phyloP scores from a whole-genome alignment of 2,113 vertebrate species.

The Callipepla squamata region DNA sequence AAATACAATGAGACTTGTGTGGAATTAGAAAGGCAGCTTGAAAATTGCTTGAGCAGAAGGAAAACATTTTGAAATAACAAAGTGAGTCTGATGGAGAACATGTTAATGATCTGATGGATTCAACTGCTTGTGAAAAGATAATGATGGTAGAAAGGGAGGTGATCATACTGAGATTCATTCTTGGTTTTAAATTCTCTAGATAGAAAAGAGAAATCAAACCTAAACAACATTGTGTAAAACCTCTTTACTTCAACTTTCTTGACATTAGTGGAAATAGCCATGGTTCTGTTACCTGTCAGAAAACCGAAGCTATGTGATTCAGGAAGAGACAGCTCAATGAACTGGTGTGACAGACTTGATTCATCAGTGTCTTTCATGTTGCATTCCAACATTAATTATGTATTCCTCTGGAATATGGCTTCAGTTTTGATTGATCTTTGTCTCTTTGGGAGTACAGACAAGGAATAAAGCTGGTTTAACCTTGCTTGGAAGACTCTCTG shows the following conservation, averaged over 20 bases:
- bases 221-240: background rate
- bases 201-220: background rate
- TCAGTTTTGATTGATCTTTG: background rate
- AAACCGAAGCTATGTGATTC: background rate
- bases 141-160: background rate
- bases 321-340: background rate
- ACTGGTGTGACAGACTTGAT: background rate
- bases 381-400: background rate
- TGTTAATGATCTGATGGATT: background rate
- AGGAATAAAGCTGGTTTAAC: background rate
- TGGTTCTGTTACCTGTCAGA: slow-evolving; percentile 1
- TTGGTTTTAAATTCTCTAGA: background rate
- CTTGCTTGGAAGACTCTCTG: background rate
- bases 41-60: background rate
- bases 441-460: background rate
- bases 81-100: background rate
- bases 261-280: background rate
- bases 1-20: background rate
- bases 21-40: background rate
- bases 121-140: background rate
- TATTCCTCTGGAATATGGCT: background rate
- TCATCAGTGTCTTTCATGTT: background rate
- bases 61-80: background rate
- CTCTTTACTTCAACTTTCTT: background rate
- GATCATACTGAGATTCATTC: background rate